Evolutionary conservation across 2,113 vertebrate species (phyloP), one percentile per base, ranked within the genome.

Genomic region (Ceyx margarethae): DNA sequence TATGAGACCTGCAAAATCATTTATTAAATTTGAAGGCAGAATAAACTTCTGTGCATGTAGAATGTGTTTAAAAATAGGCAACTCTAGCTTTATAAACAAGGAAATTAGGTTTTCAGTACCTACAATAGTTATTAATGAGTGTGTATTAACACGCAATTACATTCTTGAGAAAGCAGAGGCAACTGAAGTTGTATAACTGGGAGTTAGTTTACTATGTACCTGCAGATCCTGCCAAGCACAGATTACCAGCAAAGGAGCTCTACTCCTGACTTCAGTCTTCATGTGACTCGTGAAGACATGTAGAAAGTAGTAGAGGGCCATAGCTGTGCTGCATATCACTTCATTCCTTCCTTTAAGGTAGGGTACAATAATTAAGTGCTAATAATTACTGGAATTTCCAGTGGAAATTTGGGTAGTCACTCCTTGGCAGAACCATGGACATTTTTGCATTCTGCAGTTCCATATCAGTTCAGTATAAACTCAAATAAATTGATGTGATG

Each of bases 371-470:
- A 94, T 89, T 86, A 93, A 84, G 51, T 71, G 40, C 35, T 92
- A 94, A 92, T 15, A 7, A 40, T 88, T 69, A 78, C 57, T 93
- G 83, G 90, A 94, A 91, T 76, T 94, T 78, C 48, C 86, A 84
- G 48, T 84, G 68, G 77, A 93, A 90, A 95, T 81, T 86, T 13
- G 84, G 42, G 15, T 45, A 73, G 54, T 62, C 53, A 54, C 19
- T 86, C 31, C 62, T 60, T 81, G 85, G 86, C 90, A 78, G 50
- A 81, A 29, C 23, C 45, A 48, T 58, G 62, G 33, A 46, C 5
- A 19, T 31, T 45, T 71, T 40, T 72, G 54, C 6, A 21, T 75
- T 81, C 42, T 81, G 26, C 23, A 57, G 25, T 56, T 91, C 57
- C 6, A 5, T 26, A 75, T 10, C 46, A 51, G 53, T 65, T 86